Evolutionary conservation across 2,797 vertebrate species (phyloP), one percentile per base, ranked within the genome.

Genomic region (Anguilla pacifica): DNA sequence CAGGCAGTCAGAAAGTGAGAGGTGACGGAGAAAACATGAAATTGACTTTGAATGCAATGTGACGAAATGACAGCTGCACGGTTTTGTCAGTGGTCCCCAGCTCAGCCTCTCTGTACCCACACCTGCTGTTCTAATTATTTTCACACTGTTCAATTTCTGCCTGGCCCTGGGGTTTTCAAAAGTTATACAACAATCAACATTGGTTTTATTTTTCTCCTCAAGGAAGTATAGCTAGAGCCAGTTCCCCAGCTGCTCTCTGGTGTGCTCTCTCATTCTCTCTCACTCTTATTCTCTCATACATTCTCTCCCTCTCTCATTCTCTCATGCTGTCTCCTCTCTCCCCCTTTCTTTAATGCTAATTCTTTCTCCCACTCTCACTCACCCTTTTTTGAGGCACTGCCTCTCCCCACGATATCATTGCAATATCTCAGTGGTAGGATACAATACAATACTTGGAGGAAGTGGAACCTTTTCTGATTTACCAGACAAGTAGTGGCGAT

Each of bases 81-180:
- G 86, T 86, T 90, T 91, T 91, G 88, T 90, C 89, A 90, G 90
- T 90, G 89, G 85, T 87, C 82, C 74, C 84, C 87, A 85, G 87
- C 89, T 90, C 89, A 85, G 79, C 84, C 85, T 91, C 89, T 87
- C 90, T 89, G 88, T 90, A 87, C 86, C 89, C 91, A 90, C 90
- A 91, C 91, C 92, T 92, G 92, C 86, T 90, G 89, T 91, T 91
- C 88, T 92, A 91, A 92, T 92, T 92, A 93, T 92, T 91, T 90
- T 91, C 90, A 91, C 86, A 88, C 89, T 89, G 90, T 91, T 92
- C 88, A 91, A 89, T 89, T 89, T 91, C 86, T 90, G 88, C 67
- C 70, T 55, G 67, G 84, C 89, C 87, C 89, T 86, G 85, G 90
- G 89, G 77, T 89, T 91, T 91, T 91, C 87, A 90, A 88, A 89